A percentile compares a stretch with the other conserved stretches of the same genome.
Evolutionary conservation across 2,888 invertebrate genomes (phyloP).

Genomic region (Volucella inanis): DNA sequence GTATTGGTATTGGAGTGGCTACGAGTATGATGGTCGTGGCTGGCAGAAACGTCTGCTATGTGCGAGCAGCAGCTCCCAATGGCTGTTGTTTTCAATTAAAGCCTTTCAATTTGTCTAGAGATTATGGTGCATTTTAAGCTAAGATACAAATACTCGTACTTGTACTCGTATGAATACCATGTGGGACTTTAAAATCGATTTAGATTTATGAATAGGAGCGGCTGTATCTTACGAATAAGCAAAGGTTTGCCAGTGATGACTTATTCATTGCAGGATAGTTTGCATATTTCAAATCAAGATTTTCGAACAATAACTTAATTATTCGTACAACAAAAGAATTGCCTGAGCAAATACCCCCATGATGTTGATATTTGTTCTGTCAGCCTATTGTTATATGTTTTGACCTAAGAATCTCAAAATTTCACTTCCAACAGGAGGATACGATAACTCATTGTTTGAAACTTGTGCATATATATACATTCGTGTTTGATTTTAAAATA

Average conservation of each 20-base stretch:
- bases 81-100: slow-evolving; percentile 56
- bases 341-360: slow-evolving; percentile 21
- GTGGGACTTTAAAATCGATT: slow-evolving; percentile 50
- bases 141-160: no score
- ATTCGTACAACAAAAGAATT: slow-evolving; percentile 61
- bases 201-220: slow-evolving; percentile 6
- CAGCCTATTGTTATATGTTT: slow-evolving; percentile 20
- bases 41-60: background rate
- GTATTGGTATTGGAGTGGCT: background rate
- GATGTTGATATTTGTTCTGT: slow-evolving; percentile 9
- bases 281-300: slow-evolving; percentile 10
- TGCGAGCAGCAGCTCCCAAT: background rate
- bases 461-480: no score
- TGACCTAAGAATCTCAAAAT: slow-evolving; percentile 6
- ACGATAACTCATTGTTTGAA: background rate
- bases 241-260: background rate
- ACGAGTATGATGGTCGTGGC: background rate
- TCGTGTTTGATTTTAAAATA: no score
- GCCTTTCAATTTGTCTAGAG: slow-evolving; percentile 50
- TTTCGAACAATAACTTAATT: slow-evolving; percentile 59
- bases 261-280: slow-evolving; percentile 9
- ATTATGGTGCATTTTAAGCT: slow-evolving; percentile 56
- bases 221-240: background rate
- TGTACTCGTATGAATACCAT: slow-evolving; percentile 20
- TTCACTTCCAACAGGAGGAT: background rate